A percentile compares a stretch with the other conserved stretches of the same genome.
phyloP scores from a whole-genome alignment of 2,113 vertebrate species.

The Podarcis muralis region DNA sequence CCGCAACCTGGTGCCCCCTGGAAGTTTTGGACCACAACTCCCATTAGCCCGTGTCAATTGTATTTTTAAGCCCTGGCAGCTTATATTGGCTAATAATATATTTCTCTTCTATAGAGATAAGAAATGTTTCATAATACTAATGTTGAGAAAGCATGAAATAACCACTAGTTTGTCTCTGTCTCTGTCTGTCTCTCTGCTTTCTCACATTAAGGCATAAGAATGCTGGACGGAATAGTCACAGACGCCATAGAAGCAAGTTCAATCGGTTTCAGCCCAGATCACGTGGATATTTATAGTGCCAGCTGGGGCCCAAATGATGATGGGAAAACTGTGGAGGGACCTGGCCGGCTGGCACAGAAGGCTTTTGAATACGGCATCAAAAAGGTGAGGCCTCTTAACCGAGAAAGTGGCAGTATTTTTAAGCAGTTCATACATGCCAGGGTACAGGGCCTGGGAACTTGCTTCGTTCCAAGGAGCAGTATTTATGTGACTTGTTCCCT shows the following conservation, averaged over 20 bases:
- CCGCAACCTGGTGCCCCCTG: no score
- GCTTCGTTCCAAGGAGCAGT: background rate
- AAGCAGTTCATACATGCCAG: background rate
- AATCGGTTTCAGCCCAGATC: slow-evolving; percentile 94
- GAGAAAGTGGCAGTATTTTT: background rate
- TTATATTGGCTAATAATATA: background rate
- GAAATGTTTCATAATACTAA: background rate
- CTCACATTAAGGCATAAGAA: slow-evolving; percentile 86
- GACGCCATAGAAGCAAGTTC: slow-evolving; percentile 98
- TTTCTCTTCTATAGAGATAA: background rate
- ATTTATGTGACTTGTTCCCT: background rate
- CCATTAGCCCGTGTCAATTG: no score
- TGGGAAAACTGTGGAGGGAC: slow-evolving; percentile 96
- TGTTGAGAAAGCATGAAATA: background rate
- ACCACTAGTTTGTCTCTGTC: background rate
- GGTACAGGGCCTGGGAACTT: background rate
- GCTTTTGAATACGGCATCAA: slow-evolving; percentile 97
- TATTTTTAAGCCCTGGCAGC: background rate
- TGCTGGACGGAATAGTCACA: slow-evolving; percentile 97
- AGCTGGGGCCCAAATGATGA: slow-evolving; percentile 99
- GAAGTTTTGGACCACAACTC: no score
- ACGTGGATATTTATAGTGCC: slow-evolving; percentile 98
- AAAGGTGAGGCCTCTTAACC: slow-evolving; percentile 76
- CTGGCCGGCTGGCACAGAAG: slow-evolving; percentile 93
- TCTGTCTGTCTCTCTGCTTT: background rate